Evolutionary conservation across 2,113 vertebrate species (phyloP).

Genomic region (Orcinus orca): DNA sequence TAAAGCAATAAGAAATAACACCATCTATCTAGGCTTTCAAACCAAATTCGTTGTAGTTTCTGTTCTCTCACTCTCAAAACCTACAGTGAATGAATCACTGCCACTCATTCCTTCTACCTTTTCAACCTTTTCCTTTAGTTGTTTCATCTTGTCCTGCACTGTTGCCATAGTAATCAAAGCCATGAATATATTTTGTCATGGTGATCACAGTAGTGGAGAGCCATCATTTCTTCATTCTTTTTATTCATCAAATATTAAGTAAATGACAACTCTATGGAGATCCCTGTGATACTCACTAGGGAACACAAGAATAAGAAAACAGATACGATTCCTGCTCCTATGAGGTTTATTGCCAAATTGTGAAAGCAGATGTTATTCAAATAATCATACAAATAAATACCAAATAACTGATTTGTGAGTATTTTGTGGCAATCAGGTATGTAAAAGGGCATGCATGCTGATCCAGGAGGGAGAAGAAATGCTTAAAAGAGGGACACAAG

Average conservation of each 20-base stretch:
- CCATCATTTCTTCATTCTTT: not conserved
- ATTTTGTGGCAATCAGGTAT: not conserved
- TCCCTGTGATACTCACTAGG: not conserved
- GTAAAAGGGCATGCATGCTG: rapidly evolving
- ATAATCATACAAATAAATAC: not conserved
- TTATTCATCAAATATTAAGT: not conserved
- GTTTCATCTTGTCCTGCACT: not conserved
- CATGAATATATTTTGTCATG: not conserved
- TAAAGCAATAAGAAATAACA: not conserved
- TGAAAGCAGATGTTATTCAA: not conserved
- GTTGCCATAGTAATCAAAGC: not conserved
- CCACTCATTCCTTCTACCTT: not conserved
- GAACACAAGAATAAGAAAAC: not conserved
- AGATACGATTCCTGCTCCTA: not conserved
- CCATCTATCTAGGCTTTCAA: not conserved
- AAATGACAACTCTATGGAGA: not conserved
- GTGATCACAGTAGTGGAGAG: not conserved
- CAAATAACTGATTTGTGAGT: not conserved
- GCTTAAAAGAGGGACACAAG: not conserved
- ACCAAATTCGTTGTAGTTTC: not conserved
- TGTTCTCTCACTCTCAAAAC: not conserved
- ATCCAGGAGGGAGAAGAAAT: not conserved
- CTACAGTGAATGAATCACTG: not conserved
- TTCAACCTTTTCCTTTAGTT: not conserved
- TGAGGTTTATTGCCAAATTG: not conserved